Evolutionary conservation across 2,888 invertebrate species (phyloP).

Genomic region (Leptopterna dolabrata): DNA sequence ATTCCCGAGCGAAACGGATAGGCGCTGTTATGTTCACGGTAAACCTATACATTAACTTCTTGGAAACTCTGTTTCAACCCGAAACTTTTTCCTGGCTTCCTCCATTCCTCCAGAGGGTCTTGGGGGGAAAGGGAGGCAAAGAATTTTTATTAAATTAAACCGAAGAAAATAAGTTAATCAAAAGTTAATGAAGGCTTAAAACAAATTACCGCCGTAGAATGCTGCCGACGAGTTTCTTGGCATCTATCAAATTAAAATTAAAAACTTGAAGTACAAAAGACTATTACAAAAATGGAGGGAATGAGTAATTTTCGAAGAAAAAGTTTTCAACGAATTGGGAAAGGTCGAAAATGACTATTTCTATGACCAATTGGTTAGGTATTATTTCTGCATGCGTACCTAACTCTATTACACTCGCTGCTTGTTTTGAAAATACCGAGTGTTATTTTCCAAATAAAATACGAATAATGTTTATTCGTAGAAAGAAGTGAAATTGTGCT

Average conservation of each 20-base stretch:
- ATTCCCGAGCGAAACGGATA: neutral
- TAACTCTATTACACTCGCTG: too few species aligned
- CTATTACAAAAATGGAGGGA: too few species aligned
- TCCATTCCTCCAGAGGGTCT: neutral
- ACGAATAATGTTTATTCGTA: too few species aligned
- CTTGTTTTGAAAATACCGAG: too few species aligned
- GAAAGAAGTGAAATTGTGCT: too few species aligned
- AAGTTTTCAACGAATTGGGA: too few species aligned
- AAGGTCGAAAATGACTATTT: too few species aligned
- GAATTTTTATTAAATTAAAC: slow-evolving; percentile 31
- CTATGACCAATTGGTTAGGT: too few species aligned
- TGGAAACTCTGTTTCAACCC: neutral
- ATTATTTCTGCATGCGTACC: too few species aligned
- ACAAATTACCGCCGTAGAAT: neutral
- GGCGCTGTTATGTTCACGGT: neutral
- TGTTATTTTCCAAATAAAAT: too few species aligned
- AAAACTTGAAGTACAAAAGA: neutral
- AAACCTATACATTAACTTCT: neutral
- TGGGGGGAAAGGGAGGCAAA: neutral
- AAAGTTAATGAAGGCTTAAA: slow-evolving; percentile 13
- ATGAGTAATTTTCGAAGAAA: too few species aligned
- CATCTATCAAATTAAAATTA: neutral
- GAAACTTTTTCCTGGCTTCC: neutral
- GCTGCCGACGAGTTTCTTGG: neutral
- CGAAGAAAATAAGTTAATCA: slow-evolving; percentile 15